A percentile compares a stretch with the other conserved stretches of the same genome.
Evolutionary conservation across 1,140 invertebrate species (phyloP).

Genomic region (Neomicropteryx cornuta): DNA sequence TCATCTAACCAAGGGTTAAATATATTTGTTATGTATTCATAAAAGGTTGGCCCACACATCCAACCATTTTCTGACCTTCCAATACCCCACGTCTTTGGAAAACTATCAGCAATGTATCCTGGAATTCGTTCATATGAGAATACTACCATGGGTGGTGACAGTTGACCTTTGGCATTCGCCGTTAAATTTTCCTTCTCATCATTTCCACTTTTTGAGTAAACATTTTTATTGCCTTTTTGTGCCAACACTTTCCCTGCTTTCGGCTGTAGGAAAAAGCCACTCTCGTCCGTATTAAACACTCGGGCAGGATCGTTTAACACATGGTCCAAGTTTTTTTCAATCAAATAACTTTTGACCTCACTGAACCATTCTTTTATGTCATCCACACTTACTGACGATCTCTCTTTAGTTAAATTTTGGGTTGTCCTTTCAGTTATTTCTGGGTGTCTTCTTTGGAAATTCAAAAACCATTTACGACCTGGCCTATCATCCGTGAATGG

Average conservation of each 20-base stretch:
- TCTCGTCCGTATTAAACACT: slow-evolving; percentile 27
- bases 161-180: slow-evolving; percentile 13
- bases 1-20: slow-evolving; percentile 20
- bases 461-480: slow-evolving; percentile 23
- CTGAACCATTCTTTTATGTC: slow-evolving; percentile 20
- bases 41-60: slow-evolving; percentile 32
- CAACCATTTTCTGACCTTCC: slow-evolving; percentile 27
- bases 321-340: slow-evolving; percentile 13
- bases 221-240: slow-evolving; percentile 17
- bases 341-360: slow-evolving; percentile 18
- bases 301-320: slow-evolving; percentile 18
- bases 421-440: slow-evolving; percentile 17
- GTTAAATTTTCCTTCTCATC: slow-evolving; percentile 16
- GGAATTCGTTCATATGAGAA: slow-evolving; percentile 25
- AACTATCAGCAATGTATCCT: slow-evolving; percentile 9
- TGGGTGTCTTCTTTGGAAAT: slow-evolving; percentile 25
- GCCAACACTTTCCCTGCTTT: slow-evolving; percentile 18
- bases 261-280: slow-evolving; percentile 20
- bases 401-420: slow-evolving; percentile 21
- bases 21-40: slow-evolving; percentile 25
- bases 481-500: slow-evolving; percentile 19
- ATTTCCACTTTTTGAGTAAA: slow-evolving; percentile 15
- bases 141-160: slow-evolving; percentile 21
- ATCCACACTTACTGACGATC: slow-evolving; percentile 20
- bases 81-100: slow-evolving; percentile 20